Evolutionary conservation across 1,140 invertebrate species (phyloP).

Genomic region (Lasaia peninsularis): DNA sequence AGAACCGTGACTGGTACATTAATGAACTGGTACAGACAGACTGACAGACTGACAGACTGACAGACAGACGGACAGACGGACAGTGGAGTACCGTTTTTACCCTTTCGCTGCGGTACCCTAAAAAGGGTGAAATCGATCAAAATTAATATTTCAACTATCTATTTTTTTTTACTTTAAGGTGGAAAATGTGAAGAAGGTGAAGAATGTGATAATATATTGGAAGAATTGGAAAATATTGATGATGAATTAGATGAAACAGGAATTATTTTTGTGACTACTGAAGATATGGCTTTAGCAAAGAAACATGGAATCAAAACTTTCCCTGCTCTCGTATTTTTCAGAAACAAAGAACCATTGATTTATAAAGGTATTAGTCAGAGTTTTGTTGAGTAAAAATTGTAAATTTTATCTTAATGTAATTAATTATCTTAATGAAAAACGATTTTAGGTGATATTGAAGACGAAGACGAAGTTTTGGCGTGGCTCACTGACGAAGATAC

Average conservation of each 20-base stretch:
- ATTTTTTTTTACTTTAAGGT: no score
- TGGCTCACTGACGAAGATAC: slow-evolving; percentile 96
- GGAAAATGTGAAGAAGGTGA: slow-evolving; percentile 92
- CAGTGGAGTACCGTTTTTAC: no score
- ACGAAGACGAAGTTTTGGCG: slow-evolving; percentile 92
- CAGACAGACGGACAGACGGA: no score
- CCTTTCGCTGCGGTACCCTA: no score
- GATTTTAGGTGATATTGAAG: slow-evolving; percentile 86
- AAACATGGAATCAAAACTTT: slow-evolving; percentile 91
- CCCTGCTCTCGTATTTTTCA: slow-evolving; percentile 92
- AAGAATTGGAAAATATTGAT: slow-evolving; percentile 94
- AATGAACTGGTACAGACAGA: no score
- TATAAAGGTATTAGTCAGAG: slow-evolving; percentile 76
- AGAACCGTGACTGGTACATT: no score
- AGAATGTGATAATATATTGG: slow-evolving; percentile 89
- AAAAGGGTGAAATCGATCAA: no score
- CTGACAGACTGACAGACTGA: no score
- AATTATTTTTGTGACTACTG: slow-evolving; percentile 95
- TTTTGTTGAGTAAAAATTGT: no score
- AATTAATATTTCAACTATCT: no score
- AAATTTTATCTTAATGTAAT: no score
- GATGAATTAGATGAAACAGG: slow-evolving; percentile 95
- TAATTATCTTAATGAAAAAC: no score
- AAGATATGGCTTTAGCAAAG: slow-evolving; percentile 88
- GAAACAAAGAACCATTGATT: slow-evolving; percentile 91